Base-by-base conservation (phyloP, 2,888 invertebrate genomes). In the Amiota mariae region DNA sequence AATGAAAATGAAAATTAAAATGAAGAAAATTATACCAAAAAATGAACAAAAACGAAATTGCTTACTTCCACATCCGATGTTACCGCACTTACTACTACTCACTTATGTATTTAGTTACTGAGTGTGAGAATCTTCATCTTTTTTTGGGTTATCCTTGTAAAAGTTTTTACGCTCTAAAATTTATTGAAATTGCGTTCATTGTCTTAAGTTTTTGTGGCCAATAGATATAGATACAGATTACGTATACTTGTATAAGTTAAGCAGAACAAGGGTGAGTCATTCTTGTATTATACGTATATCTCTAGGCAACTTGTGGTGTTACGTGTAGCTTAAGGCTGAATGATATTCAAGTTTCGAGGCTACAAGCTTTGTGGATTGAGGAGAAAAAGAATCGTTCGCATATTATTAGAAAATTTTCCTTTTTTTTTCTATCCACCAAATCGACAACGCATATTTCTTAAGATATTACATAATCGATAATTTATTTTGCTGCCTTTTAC, bases 101-200 rank as follows among this genome's bases (percentile, higher is more conserved):
- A 12, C 10, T 24, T 11, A 36, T 12, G 1, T 15, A n/a, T 18
- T 18, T 4, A 8, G 57, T 15, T 1, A n/a, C 24, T 11, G 36
- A 36, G 36, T 20, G 59, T 6, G 59, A 20, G 59, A 15, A 15
- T 20, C 11, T 15, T 24, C 15, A 20, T 20, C 4, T 59, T 24
- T 63, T 63, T 63, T 24, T 6, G n/a, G 63, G 12, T 54, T 54
- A n/a, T n/a, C 54, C n/a, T 12, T 12, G n/a, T 12, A n/a, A 54
- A 54, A 54, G 54, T 54, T 54, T 54, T 54, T 11, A 8, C 36
- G 63, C 63, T 36, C 13, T 46, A 15, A 63, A 63, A 63, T 63
- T 63, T 63, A 63, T 63, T 63, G 63, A 63, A 63, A 63, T 63
- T 63, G 63, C 63, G 46, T 63, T 24, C 63, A 63, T 63, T 63